Evolutionary conservation across 2,113 vertebrate species (phyloP), one percentile per base, ranked within the genome.

Genomic region (Anoura caudifer): DNA sequence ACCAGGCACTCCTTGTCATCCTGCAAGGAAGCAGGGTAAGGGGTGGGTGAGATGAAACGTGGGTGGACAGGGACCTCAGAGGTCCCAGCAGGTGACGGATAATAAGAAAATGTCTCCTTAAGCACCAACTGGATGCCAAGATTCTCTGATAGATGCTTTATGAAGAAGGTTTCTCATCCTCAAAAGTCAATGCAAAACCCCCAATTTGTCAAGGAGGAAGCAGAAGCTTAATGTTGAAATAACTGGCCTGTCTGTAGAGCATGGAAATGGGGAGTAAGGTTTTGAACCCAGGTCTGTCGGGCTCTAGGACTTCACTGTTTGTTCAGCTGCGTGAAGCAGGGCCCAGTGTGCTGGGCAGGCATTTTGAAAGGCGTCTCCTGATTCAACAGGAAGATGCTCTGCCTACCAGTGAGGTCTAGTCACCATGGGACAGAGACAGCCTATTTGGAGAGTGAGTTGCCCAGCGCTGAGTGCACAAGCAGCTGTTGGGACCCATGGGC

Each of bases 391-490:
- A 38, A 19, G 26, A 1, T 2, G 7, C 4, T 15, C 11, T 90
- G 93, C 33, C 36, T 43, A 11, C 11, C 3, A 1, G 0, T 0
- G 33, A 41, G 43, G 50, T 28, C 81, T 17, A 2, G n/a, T 80
- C 28, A 1, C 14, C 8, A 2, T 0, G 3, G 41, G 22, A 16
- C 0, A 19, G 33, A 0, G 0, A 2, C 26, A 4, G 20, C 38
- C 43, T n/a, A 61, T 54, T 2, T 2, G 4, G 36, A 1, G 8
- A 12, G 36, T 8, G 33, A 72, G 61, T 3, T 45, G 19, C 31
- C 33, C 1, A 3, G 17, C 1, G 0, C 15, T 8, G 67, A 16
- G 11, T 8, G 31, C 3, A 3, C 33, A 24, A 28, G 19, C 31
- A 3, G 26, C 26, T 47, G 12, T 8, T 38, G 19, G 14, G 88